Evolutionary conservation across 2,113 vertebrate genomes (phyloP).

Genomic region (Heliornis fulica): DNA sequence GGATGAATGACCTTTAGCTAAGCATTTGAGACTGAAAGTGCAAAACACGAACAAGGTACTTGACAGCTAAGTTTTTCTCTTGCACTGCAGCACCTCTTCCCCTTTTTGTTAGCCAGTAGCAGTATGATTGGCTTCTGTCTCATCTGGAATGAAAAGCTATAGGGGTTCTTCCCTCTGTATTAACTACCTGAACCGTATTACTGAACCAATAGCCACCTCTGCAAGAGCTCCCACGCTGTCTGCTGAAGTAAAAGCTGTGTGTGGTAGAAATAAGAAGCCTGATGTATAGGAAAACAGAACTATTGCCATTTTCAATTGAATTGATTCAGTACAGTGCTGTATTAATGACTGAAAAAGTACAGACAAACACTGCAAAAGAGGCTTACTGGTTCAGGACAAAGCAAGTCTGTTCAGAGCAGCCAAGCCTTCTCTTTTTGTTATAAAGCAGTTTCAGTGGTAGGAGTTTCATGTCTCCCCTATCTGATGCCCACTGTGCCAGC

Average conservation of each 20-base stretch:
- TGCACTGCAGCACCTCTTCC: not conserved
- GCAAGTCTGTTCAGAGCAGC: not conserved
- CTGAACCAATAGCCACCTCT: not conserved
- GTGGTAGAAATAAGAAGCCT: not conserved
- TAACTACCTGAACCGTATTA: not conserved
- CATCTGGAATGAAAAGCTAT: not conserved
- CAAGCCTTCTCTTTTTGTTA: not conserved
- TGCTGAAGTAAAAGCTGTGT: not conserved
- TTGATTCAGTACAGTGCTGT: not conserved
- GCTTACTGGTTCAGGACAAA: not conserved
- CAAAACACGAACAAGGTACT: not conserved
- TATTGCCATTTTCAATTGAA: not conserved
- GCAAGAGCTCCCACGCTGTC: not conserved
- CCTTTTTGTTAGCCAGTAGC: not conserved
- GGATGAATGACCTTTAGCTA: not conserved
- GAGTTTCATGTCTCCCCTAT: not conserved
- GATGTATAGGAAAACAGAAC: not conserved
- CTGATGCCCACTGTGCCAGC: not conserved
- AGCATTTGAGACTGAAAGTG: not conserved
- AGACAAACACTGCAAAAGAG: not conserved
- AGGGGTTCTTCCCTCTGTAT: not conserved
- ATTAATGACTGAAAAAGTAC: not conserved
- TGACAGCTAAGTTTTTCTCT: not conserved
- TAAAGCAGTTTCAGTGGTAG: not conserved
- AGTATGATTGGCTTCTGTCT: not conserved